Base-by-base conservation (phyloP, 2,888 invertebrate genomes). In the Acanthoscelides obtectus region DNA sequence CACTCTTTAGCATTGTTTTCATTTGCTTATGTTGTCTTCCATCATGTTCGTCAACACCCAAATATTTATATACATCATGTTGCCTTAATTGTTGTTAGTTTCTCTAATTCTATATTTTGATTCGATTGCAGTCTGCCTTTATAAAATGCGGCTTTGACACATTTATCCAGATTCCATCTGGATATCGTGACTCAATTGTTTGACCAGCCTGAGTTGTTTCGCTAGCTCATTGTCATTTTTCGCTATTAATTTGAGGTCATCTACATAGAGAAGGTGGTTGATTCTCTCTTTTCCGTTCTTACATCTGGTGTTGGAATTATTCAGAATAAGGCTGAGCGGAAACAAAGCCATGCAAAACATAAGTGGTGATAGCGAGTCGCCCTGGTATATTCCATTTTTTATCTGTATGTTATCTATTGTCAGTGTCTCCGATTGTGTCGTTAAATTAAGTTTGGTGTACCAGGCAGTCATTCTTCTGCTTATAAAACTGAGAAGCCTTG, bases 291-390 rank as follows among this genome's bases (percentile, higher is more conserved):
- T 63, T 63, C 19, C 63, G 19, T 63, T 63, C 19, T 63, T 63
- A 19, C 63, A n/a, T 25, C 27, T 6, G n/a, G n/a, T n/a, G n/a
- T n/a, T n/a, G n/a, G n/a, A n/a, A n/a, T n/a, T n/a, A n/a, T n/a
- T n/a, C n/a, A 68, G 22, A 5, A 68, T 68, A 22, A 27, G 5
- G 3, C 68, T 68, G 17, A 68, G 25, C 5, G 68, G 22, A n/a
- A 68, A 68, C 25, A 68, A 19, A 20, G 68, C 4, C 68, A 68
- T 68, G 20, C 68, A 68, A 68, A 68, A 68, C 19, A 68, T 22
- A 20, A 68, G 68, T 12, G 22, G 68, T 4, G 22, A 68, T 25
- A 68, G 27, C 2, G 27, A 68, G 22, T 68, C 68, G 3, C 68
- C 68, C 27, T 68, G 68, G 25, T 68, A 22, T 5, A 68, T 68